phyloP scores from a whole-genome alignment of 2,888 invertebrate genomes.

The Theristus sp. region DNA sequence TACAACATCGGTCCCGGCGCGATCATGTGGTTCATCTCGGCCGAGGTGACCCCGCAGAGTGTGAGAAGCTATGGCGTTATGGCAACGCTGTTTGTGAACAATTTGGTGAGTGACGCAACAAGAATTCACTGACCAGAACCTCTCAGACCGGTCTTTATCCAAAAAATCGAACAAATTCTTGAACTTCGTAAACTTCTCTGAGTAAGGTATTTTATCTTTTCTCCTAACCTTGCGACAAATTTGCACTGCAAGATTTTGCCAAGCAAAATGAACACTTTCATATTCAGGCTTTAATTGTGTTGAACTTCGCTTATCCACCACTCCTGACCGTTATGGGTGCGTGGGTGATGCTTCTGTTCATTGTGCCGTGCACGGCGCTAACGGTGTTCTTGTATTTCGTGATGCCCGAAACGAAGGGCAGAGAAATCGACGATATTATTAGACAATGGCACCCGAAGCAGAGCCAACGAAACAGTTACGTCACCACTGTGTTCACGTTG shows the following conservation, averaged over 20 bases:
- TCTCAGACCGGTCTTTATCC: no score
- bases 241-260: no score
- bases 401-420: conserved; percentile 94
- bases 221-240: no score
- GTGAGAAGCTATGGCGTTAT: conserved; percentile 1
- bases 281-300: neutral
- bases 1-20: conserved; percentile 9
- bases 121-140: neutral
- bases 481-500: neutral
- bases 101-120: neutral
- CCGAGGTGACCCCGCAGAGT: conserved; percentile 6
- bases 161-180: no score
- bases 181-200: no score
- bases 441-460: neutral
- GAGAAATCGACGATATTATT: conserved; percentile 75
- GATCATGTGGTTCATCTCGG: conserved; percentile 6
- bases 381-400: conserved; percentile 33
- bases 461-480: no score
- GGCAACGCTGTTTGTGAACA: conserved; percentile 1
- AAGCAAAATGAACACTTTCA: neutral
- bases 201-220: no score
- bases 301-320: neutral
- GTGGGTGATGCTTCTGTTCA: neutral
- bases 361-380: neutral
- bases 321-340: neutral